Percentiles rank a stretch among this genome's conserved stretches.
phyloP scores from a whole-genome alignment of 2,888 invertebrate species.

The Cartodere bifasciata region DNA sequence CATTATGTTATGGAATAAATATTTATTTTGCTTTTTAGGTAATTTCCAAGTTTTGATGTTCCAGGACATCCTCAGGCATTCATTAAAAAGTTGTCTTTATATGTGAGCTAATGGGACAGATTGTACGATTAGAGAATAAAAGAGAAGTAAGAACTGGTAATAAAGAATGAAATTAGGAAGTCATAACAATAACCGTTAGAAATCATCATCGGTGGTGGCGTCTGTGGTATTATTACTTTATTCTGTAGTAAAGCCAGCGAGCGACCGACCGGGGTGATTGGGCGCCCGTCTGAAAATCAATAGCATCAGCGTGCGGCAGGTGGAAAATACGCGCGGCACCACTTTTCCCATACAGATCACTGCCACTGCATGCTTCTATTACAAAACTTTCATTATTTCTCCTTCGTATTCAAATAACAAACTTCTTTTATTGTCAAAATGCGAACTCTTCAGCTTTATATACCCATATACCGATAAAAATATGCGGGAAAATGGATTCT shows the following conservation, averaged over 20 bases:
- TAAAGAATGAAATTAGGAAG: too few relatives aligned
- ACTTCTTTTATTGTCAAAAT: slow-evolving; percentile 28
- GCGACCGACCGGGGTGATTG: neutral
- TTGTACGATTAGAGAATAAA: too few relatives aligned
- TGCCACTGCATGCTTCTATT: slow-evolving; percentile 27
- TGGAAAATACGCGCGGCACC: slow-evolving; percentile 27
- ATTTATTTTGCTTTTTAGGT: too few relatives aligned
- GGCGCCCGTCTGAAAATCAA: slow-evolving; percentile 20
- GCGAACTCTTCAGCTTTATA: slow-evolving; percentile 24
- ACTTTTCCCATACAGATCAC: slow-evolving; percentile 28
- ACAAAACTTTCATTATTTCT: slow-evolving; percentile 31
- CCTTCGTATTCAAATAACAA: slow-evolving; percentile 32
- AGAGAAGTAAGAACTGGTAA: too few relatives aligned
- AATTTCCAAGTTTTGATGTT: too few relatives aligned
- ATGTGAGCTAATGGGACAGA: too few relatives aligned
- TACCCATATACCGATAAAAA: slow-evolving; percentile 21
- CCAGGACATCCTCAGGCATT: too few relatives aligned
- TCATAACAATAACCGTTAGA: too few relatives aligned
- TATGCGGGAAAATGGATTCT: too few relatives aligned
- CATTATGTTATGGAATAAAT: too few relatives aligned
- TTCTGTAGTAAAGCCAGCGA: neutral
- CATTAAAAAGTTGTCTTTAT: too few relatives aligned
- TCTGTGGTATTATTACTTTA: slow-evolving; percentile 3
- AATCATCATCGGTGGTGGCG: too few relatives aligned
- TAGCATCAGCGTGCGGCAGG: slow-evolving; percentile 26